Conservation (phyloP, 2,797 vertebrate genomes). For the Cryptoprocta ferox region DNA sequence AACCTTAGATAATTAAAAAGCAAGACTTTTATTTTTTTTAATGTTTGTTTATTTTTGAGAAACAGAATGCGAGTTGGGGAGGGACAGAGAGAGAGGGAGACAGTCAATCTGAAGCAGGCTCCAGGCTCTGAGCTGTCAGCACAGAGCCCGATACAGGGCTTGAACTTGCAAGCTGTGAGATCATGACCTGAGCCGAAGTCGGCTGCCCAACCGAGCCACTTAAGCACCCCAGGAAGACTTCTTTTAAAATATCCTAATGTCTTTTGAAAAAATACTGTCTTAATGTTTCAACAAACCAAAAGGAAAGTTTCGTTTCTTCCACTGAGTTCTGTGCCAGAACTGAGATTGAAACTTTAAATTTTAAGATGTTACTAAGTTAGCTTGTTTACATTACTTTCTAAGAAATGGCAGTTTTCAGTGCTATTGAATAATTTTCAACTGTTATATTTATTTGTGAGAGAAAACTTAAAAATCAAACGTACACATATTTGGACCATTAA, state of each 20-base stretch:
- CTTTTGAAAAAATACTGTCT: slow-evolving; percentile 20
- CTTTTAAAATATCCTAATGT: background rate
- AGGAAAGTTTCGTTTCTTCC: background rate
- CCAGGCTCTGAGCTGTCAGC: too few relatives aligned
- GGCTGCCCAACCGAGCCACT: too few relatives aligned
- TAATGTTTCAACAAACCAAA: slow-evolving; percentile 23
- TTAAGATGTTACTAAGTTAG: background rate
- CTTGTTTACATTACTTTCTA: background rate
- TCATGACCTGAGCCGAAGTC: too few relatives aligned
- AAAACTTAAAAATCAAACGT: background rate
- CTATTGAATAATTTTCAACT: slow-evolving; percentile 9
- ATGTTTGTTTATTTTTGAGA: too few relatives aligned
- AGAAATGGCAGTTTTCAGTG: background rate
- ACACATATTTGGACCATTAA: background rate
- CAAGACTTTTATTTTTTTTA: background rate
- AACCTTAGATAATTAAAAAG: slow-evolving; percentile 12
- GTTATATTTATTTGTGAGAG: background rate
- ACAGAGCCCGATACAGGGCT: too few relatives aligned
- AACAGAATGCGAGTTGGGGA: too few relatives aligned
- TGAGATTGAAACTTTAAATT: slow-evolving; percentile 26
- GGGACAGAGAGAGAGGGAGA: too few relatives aligned
- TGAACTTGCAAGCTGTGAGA: too few relatives aligned
- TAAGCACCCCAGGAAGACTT: background rate
- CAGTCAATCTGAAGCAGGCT: too few relatives aligned
- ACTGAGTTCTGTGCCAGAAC: background rate